Base-by-base conservation (phyloP, 2,113 vertebrate genomes). In the Xenotilapia flavipinnis region DNA sequence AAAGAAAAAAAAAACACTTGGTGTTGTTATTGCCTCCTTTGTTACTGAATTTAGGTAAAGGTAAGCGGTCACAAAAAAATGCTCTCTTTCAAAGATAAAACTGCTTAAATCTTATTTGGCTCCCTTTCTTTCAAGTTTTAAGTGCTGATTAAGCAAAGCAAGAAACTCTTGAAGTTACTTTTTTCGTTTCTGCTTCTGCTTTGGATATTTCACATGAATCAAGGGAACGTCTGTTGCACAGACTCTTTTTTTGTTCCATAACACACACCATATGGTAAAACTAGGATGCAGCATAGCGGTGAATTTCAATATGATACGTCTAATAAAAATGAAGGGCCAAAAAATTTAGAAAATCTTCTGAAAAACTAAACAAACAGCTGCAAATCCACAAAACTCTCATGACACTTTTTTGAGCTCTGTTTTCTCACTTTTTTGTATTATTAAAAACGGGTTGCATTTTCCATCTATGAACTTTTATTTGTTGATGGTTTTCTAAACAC, bases 31-130 rank as follows among this genome's bases (percentile, higher is more conserved):
- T 86, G 80, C 85, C 81, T 54, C 53, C 91, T 92, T 86, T 90
- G 73, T 75, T 65, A 75, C 14, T 75, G 42, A 92, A 93, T 89
- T 88, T 85, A 86, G 42, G 90, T 82, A 89, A 81, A 83, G 89
- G 88, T 83, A 90, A 86, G 90, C 93, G 94, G 93, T 94, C 95
- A 95, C 80, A 90, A 79, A 68, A 87, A 91, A 95, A 95, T 95
- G 92, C 79, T 56, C 12, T 49, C 33, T 17, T 23, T 94, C 91
- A 91, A 86, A 73, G 73, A 93, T 85, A 28, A 89, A 56, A 33
- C 86, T 80, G 36, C 49, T 86, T 38, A 89, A 84, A 87, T 75
- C 75, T 28, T 82, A 28, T 31, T 40, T 68, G 15, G 73, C 79
- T 84, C 28, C 36, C 9, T 13, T 77, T 60, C 11, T 13, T 70